These are phyloP conservation scores for Cyclina sinensis DNA, from an alignment of 1,140 invertebrate genomes.

Conservation along the genomic window DNA sequence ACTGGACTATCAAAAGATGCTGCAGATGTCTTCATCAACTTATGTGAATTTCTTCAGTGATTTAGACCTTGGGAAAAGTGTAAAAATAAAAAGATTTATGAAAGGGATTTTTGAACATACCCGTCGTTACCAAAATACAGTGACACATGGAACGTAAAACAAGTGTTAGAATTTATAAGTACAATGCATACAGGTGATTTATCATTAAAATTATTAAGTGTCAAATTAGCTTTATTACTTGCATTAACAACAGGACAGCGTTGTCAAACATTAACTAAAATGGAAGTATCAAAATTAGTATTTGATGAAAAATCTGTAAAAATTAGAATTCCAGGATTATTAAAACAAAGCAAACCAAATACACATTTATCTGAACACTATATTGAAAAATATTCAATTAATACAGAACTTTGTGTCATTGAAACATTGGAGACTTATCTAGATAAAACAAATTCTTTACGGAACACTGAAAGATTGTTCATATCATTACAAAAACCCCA, in stretches of 20 bases:
- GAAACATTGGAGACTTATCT: not conserved
- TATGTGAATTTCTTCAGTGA: not conserved
- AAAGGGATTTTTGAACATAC: slow-evolving; percentile 42
- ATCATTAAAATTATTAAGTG: not conserved
- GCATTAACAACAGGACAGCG: not conserved
- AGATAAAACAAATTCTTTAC: not conserved
- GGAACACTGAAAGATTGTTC: not conserved
- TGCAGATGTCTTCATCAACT: slow-evolving; percentile 27
- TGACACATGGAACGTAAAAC: slow-evolving; percentile 43
- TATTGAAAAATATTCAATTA: not conserved
- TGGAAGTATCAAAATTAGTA: not conserved
- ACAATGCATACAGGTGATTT: not conserved
- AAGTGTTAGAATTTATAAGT: slow-evolving; percentile 25
- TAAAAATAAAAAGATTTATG: slow-evolving; percentile 20
- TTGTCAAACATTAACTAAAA: not conserved
- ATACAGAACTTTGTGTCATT: not conserved
- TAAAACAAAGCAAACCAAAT: not conserved
- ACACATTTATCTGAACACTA: not conserved
- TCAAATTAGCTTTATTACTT: not conserved
- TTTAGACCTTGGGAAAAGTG: not conserved
- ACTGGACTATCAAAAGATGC: slow-evolving; percentile 6
- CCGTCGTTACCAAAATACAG: slow-evolving; percentile 50
- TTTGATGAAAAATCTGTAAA: not conserved
- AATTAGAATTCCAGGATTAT: not conserved
- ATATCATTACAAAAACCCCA: not conserved